Evolutionary conservation across 53 echinoderm and acorn worm species (phyloP), one percentile per base, ranked within the genome.

Genomic region (Luidia sarsii): DNA sequence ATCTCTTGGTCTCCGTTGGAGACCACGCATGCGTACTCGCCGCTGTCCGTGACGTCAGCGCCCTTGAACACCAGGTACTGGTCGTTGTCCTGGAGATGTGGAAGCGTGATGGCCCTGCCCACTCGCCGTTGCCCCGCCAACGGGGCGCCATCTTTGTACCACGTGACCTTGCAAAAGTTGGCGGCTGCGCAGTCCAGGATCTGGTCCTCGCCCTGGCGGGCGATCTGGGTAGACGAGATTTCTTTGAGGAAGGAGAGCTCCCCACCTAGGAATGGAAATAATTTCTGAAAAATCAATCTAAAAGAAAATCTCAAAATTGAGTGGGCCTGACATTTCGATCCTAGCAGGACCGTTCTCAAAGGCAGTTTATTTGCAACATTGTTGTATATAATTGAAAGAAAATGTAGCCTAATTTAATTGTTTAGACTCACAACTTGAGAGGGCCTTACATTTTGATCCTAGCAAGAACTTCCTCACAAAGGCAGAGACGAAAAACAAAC

Each of bases 121-220:
- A 41, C 82, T 11, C 0, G 19, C 32, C 39, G 16, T 22, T 39
- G 50, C 84, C 84, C 63, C 21, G 50, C 50, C 23, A 70, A 64
- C 48, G 84, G 84, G 49, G 65, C n/a, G 51, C 73, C 84, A 10
- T 84, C 28, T 45, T 65, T 84, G 73, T 64, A 72, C 84, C 84
- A 84, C 33, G 49, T 73, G 51, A 84, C 57, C 37, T 38, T 71
- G 32, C 84, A 73, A 73, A 64, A 73, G 65, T 84, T 84, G 2
- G 60, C 64, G 25, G 73, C 84, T 39, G 59, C 48, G 53, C 84
- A 84, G 52, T 72, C 37, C 10, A 84, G 38, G 45, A 10, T 39
- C 30, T 46, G 8, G n/a, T 38, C 60, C 18, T 2, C 3, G 59
- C 77, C 77, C 31, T 30, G 20, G 21, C 22, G 23, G 14, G 48